Base-by-base conservation (phyloP, 2,113 vertebrate species). In the Coregonus clupeaformis region DNA sequence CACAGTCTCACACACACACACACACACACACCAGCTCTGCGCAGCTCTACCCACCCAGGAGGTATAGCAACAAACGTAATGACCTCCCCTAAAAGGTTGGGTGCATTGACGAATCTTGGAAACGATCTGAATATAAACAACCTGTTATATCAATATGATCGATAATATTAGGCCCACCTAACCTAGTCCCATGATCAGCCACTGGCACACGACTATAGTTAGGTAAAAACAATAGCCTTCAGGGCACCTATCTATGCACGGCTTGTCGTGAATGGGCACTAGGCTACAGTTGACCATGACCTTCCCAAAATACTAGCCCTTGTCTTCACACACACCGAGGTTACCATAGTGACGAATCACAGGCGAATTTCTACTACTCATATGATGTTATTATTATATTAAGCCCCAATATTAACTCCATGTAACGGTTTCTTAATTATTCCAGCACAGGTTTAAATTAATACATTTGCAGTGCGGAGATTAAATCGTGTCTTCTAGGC, bases 201-300 rank as follows among this genome's bases (percentile, higher is more conserved):
- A 52, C 49, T 16, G 49, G 3, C 49, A 52, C 49, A 52, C 2
- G 36, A 42, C 36, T 42, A 42, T 1, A 0, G 49, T 52, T 1
- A 52, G 14, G 16, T 18, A 4, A 5, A 49, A 49, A 4, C 0
- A 5, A 5, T 18, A 4, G 49, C 49, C 13, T 1, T 3, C 49
- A 4, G 13, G 36, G 49, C 49, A 52, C 49, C 36, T 16, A 18
- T 52, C 5, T 13, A 52, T 52, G 14, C 16, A 52, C 36, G 11
- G 36, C 36, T 52, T 52, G 12, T 52, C 4, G 5, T 13, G 49
- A 52, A 52, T 18, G 4, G 49, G 5, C 12, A 52, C 49, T 16
- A 52, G 49, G 12, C 86, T 89, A 89, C 86, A 89, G 89, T 84
- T 90, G 86, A 89, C 80, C 88, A 82, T 91, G 91, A 93, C 91